These are phyloP conservation scores for Salvelinus namaycush DNA, from an alignment of 2,113 vertebrate species.

Conservation along the genomic window DNA sequence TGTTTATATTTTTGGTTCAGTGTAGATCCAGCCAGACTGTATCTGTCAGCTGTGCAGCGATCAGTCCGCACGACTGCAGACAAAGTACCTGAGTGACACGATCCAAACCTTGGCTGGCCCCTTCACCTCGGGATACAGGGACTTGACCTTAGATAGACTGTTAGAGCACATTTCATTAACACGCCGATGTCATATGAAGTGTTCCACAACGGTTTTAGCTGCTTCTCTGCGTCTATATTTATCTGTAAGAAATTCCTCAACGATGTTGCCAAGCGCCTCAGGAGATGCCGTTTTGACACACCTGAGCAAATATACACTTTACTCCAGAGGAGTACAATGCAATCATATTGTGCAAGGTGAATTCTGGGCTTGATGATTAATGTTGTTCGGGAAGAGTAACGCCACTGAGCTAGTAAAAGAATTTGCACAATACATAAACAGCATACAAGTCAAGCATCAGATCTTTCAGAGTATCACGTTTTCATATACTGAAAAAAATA, in stretches of 20 bases:
- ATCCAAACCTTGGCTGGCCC: conserved; percentile 43
- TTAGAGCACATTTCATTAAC: conserved; percentile 51
- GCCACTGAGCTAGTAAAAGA: conserved; percentile 32
- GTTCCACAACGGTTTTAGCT: conserved; percentile 29
- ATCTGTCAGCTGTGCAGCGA: conserved; percentile 54
- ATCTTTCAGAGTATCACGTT: conserved; percentile 28
- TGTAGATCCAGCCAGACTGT: conserved; percentile 43
- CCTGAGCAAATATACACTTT: conserved; percentile 57
- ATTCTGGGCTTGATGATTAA: conserved; percentile 42
- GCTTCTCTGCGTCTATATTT: conserved; percentile 34
- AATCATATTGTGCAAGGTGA: conserved; percentile 42
- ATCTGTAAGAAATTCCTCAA: conserved; percentile 46
- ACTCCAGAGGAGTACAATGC: conserved; percentile 49
- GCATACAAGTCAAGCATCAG: conserved; percentile 36
- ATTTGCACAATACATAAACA: conserved; percentile 37
- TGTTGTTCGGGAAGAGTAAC: conserved; percentile 27
- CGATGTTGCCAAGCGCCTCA: conserved; percentile 53
- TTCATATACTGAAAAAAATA: not conserved
- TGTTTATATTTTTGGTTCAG: too few species aligned
- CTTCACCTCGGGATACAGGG: conserved; percentile 37
- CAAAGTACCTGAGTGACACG: conserved; percentile 71
- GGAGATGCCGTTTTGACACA: conserved; percentile 44
- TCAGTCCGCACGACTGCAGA: conserved; percentile 71
- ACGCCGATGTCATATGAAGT: conserved; percentile 47
- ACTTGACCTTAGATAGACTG: conserved; percentile 63